These are phyloP conservation scores for Heterodera carotae DNA, from an alignment of 1,140 invertebrate genomes.

Conservation along the genomic window DNA sequence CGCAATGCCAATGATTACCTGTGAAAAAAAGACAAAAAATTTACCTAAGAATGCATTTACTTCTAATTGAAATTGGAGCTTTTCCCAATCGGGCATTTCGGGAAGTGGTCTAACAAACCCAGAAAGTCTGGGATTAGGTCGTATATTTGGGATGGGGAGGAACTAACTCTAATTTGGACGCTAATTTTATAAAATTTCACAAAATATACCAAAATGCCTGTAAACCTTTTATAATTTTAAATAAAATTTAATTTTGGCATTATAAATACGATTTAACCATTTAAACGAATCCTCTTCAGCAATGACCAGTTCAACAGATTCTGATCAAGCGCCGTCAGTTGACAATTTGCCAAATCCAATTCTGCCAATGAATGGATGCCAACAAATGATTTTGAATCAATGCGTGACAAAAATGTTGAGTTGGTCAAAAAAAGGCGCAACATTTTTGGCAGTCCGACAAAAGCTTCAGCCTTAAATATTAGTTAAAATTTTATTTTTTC, in stretches of 20 bases:
- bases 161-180: too few relatives aligned
- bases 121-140: too few relatives aligned
- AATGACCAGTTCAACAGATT: slow-evolving; percentile 12
- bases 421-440: slow-evolving; percentile 4
- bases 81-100: too few relatives aligned
- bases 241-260: neutral
- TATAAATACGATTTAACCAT: slow-evolving; percentile 4
- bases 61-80: too few relatives aligned
- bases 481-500: too few relatives aligned
- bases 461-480: slow-evolving; percentile 6
- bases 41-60: too few relatives aligned
- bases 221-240: too few relatives aligned
- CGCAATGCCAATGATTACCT: slow-evolving; percentile 25
- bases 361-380: neutral
- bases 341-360: slow-evolving; percentile 23
- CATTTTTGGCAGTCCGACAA: slow-evolving; percentile 16
- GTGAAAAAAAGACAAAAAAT: neutral
- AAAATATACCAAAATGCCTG: too few relatives aligned
- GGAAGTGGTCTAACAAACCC: too few relatives aligned
- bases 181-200: too few relatives aligned
- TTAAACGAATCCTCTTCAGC: slow-evolving; percentile 1
- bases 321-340: neutral
- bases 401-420: slow-evolving; percentile 19
- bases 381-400: slow-evolving; percentile 14
- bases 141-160: too few relatives aligned